Evolutionary conservation across 2,888 invertebrate genomes (phyloP).

Genomic region (Dryobotodes eremita): DNA sequence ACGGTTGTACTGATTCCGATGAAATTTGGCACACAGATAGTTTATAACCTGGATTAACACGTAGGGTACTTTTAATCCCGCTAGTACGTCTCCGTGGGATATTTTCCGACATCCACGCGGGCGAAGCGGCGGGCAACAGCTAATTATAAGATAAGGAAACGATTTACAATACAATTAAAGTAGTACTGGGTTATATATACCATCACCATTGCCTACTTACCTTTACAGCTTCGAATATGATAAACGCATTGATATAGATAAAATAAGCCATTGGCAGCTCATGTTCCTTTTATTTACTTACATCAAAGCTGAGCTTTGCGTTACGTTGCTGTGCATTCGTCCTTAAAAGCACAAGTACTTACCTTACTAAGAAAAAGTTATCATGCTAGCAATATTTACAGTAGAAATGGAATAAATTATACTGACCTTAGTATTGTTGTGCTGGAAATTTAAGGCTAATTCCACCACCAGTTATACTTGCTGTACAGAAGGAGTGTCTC

Average conservation of each 20-base stretch:
- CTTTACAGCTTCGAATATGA: neutral
- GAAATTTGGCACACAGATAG: neutral
- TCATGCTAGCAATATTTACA: constrained; percentile 32
- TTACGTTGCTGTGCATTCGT: neutral
- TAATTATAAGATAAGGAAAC: neutral
- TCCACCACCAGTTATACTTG: constrained; percentile 89
- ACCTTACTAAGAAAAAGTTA: neutral
- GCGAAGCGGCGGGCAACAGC: neutral
- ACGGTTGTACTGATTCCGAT: neutral
- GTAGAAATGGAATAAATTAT: constrained; percentile 34
- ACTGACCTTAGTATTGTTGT: constrained; percentile 78
- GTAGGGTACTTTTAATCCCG: neutral
- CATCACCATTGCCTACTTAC: constrained; percentile 26
- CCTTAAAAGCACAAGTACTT: neutral
- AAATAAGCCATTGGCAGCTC: neutral
- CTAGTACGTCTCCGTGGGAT: neutral
- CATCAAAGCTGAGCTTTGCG: neutral
- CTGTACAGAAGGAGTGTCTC: constrained; percentile 79
- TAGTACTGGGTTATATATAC: neutral
- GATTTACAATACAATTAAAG: neutral
- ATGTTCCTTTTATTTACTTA: neutral
- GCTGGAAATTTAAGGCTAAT: constrained; percentile 75
- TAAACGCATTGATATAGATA: neutral
- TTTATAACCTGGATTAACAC: neutral
- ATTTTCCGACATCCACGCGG: neutral